These are phyloP conservation scores for Autographa gamma DNA, from an alignment of 2,888 invertebrate species.

Conservation along the genomic window DNA sequence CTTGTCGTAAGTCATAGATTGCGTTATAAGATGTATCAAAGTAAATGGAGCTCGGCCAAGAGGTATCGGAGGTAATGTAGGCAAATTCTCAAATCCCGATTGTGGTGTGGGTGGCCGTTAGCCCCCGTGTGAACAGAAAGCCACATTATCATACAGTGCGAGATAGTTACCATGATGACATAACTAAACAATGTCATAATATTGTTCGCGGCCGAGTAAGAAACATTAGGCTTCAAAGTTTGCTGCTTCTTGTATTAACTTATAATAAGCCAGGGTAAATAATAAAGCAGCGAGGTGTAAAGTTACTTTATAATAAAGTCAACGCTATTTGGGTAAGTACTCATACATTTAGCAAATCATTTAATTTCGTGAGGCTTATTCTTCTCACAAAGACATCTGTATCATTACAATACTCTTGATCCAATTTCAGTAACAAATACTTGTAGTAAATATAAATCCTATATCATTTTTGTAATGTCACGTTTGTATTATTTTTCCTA, in stretches of 20 bases:
- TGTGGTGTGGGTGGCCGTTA: constrained; percentile 67
- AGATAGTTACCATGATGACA: constrained; percentile 64
- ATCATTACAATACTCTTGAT: too few species aligned
- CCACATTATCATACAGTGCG: constrained; percentile 51
- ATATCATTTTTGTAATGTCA: not conserved
- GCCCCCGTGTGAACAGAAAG: constrained; percentile 68
- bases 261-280: constrained; percentile 42
- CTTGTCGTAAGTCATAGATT: constrained; percentile 47
- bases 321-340: too few species aligned
- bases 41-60: constrained; percentile 50
- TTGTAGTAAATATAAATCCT: too few species aligned
- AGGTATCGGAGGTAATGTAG: constrained; percentile 64
- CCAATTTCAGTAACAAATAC: too few species aligned
- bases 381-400: too few species aligned
- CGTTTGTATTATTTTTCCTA: not conserved
- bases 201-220: constrained; percentile 54
- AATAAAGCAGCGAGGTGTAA: not conserved
- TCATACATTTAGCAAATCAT: too few species aligned
- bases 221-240: constrained; percentile 41
- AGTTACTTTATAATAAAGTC: not conserved
- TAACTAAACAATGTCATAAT: constrained; percentile 65
- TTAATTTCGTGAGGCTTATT: too few species aligned
- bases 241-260: constrained; percentile 61
- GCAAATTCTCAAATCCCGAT: constrained; percentile 70
- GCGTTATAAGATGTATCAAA: constrained; percentile 22